These are phyloP conservation scores for Acromyrmex charruanus DNA, from an alignment of 1,140 invertebrate genomes.

Conservation along the genomic window DNA sequence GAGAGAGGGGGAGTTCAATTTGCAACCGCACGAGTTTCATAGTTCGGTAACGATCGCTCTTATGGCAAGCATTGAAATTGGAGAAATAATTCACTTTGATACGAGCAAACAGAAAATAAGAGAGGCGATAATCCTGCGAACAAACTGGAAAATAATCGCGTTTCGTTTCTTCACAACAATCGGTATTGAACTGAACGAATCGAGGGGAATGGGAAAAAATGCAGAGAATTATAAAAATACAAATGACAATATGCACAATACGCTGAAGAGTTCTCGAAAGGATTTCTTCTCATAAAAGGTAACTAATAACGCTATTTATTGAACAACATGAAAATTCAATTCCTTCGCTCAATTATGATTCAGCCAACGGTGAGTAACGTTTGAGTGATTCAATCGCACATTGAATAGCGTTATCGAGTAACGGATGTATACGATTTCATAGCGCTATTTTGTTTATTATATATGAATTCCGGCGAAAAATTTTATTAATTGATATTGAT, in stretches of 20 bases:
- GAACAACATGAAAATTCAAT: background rate
- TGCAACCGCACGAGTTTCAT: slow-evolving; percentile 1
- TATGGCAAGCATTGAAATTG: slow-evolving; percentile 11
- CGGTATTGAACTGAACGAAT: background rate
- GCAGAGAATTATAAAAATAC: background rate
- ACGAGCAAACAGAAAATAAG: slow-evolving; percentile 1
- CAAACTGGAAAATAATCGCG: slow-evolving; percentile 21
- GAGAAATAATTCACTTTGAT: slow-evolving; percentile 30
- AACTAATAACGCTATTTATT: slow-evolving; percentile 22
- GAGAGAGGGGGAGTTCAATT: background rate
- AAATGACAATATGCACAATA: background rate
- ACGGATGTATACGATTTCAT: too few species aligned
- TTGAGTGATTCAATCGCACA: too few species aligned
- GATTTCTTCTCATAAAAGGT: background rate
- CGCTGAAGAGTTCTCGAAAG: background rate
- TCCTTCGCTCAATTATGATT: background rate
- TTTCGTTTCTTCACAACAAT: background rate
- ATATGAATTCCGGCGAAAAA: too few species aligned
- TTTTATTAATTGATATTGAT: too few species aligned
- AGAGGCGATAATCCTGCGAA: background rate
- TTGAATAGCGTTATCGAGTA: too few species aligned
- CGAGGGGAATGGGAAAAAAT: too few species aligned
- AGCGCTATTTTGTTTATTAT: too few species aligned
- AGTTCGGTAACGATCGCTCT: background rate
- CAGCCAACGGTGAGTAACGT: background rate